Conservation (phyloP, 2,113 vertebrate genomes). For the Emydura subglobosa region DNA sequence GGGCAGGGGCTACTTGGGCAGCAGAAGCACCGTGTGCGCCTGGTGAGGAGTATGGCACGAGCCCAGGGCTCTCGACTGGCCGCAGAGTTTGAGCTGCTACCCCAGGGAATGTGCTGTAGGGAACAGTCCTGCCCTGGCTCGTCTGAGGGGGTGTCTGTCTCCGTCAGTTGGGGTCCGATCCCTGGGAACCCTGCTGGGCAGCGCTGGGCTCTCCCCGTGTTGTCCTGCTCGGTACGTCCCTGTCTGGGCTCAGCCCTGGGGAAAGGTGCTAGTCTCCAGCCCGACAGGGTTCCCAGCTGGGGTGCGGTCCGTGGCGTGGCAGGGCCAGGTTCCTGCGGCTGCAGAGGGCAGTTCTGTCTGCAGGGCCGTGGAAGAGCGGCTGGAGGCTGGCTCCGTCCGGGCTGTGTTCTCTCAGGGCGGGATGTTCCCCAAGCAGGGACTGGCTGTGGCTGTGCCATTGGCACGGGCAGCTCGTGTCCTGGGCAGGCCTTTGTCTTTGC, state of each 20-base stretch:
- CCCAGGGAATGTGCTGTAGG: not conserved
- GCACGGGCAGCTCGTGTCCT: accelerated
- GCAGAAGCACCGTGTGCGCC: not conserved
- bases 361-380: not conserved
- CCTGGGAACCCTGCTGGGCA: too few species aligned
- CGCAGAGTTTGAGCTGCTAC: not conserved
- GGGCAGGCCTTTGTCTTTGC: accelerated
- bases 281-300: not conserved
- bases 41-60: not conserved
- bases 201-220: too few species aligned
- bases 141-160: too few species aligned
- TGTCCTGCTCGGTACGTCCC: too few species aligned
- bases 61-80: too few species aligned
- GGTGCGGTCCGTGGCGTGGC: not conserved
- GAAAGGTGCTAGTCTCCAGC: not conserved
- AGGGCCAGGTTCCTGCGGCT: too few species aligned
- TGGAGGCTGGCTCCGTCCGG: not conserved
- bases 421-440: not conserved
- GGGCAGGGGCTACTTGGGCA: not conserved
- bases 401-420: not conserved
- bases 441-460: accelerated
- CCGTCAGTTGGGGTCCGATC: too few species aligned
- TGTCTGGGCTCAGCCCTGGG: too few species aligned
- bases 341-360: not conserved
- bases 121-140: too few species aligned